Base-by-base conservation (phyloP, 2,888 invertebrate species). In the Nipponacmea schrenckii region DNA sequence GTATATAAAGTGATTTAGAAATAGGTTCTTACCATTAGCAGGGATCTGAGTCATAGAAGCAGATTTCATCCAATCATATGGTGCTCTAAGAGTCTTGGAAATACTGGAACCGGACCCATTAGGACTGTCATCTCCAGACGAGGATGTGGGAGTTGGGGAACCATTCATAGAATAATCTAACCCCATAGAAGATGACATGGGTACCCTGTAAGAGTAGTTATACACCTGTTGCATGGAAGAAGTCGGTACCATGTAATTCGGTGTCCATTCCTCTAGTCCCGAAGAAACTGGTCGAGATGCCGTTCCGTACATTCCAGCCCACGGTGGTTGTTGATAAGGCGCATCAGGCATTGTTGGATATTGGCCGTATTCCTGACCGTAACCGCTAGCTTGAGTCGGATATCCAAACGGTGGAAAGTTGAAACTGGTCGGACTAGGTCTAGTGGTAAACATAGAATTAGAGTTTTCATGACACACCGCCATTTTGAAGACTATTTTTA, bases 31-130 rank as follows among this genome's bases (percentile, higher is more conserved):
- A 85, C 85, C 85, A 20, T 81, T 74, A 44, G 74, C 71, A 0
- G 86, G 84, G 2, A 81, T 79, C 0, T 79, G 67, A 7, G 7
- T 39, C 39, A 39, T 39, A 63, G 83, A 81, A 3, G 84, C 80
- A 62, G 83, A 82, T 79, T 85, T 85, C 85, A 86, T 86, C 85
- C 86, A 86, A 70, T 85, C 85, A 70, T 81, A 86, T 0, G 86
- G 84, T 8, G 83, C 80, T 67, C 85, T 70, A 20, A 83, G 77
- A 46, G 82, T 81, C 5, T 80, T 80, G 17, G 80, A 67, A 17
- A 78, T 78, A 5, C 79, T 80, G 24, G 80, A 70, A 14, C 80
- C 78, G 17, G 80, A 67, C 12, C 79, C 78, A 8, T 79, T 80
- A n/a, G 80, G 71, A 14, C 80, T 79, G 27, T n/a, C 26, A 48